Base-by-base conservation (phyloP, 2,797 vertebrate species). In the Astyanax mexicanus region DNA sequence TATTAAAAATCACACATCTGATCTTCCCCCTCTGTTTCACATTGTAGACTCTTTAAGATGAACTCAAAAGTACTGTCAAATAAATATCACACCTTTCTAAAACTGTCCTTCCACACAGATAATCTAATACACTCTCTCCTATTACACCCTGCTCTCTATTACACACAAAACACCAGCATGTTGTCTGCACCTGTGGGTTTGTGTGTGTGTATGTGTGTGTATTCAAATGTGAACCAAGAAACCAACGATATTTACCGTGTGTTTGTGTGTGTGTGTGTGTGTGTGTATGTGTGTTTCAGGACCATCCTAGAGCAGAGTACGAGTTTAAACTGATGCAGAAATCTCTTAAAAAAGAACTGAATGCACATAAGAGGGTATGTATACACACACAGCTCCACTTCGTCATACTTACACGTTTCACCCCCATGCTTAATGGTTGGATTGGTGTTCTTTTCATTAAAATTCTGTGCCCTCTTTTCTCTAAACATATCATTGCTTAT, bases 321-420 rank as follows among this genome's bases (percentile, higher is more conserved):
- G 98, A 99, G 88, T 96, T 97, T 17, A 93, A 92, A 77, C 96
- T 99, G 67, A 89, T 98, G 91, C 92, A 97, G 89, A 99, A 99
- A 84, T 96, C 95, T 0, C 79, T 96, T 62, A 95, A 89, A 66
- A 97, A 95, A 88, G 94, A 95, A 62, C 91, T 84, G 25, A 94
- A 86, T 78, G 88, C 88, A 49, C 94, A 95, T 84, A 95, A 95
- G 84, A 95, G 98, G 95, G 97, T 98, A 92, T n/a, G n/a, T 79
- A 0, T 8, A 19, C 4, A 6, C 7, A 11, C 13, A 2, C 13
- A 5, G 13, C 12, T 13, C n/a, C 13, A 4, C 44, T 45, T 10
- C 13, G 13, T 45, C 13, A 45, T 5, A 45, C 44, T n/a, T n/a
- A n/a, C n/a, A n/a, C n/a, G n/a, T n/a, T n/a, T n/a, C n/a, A n/a